Conservation (phyloP, 2,888 invertebrate species). For the Ormyrus labotus region DNA sequence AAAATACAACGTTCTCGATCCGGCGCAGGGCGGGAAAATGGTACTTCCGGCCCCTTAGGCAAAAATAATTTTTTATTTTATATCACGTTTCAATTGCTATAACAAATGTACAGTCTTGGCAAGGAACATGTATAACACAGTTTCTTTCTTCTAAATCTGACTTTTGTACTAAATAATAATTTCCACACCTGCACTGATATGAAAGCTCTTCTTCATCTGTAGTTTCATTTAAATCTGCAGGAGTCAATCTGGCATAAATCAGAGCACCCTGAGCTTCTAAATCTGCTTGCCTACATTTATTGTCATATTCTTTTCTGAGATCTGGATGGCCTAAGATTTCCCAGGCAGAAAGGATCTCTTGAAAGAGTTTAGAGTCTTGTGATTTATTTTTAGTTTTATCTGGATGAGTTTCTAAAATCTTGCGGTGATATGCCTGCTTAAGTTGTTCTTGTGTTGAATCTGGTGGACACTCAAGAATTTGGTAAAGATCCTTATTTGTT, state of each 20-base stretch:
- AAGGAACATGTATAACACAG: slow-evolving; percentile 72
- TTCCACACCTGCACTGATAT: slow-evolving; percentile 85
- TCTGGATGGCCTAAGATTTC: slow-evolving; percentile 80
- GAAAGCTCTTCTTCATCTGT: slow-evolving; percentile 72
- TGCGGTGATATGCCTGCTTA: slow-evolving; percentile 80
- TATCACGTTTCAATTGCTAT: slow-evolving; percentile 77
- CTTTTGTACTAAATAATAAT: slow-evolving; percentile 77
- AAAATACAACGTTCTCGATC: too few species aligned
- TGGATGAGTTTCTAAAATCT: slow-evolving; percentile 80
- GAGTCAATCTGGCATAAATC: slow-evolving; percentile 79
- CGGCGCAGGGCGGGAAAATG: too few species aligned
- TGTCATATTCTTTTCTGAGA: slow-evolving; percentile 82
- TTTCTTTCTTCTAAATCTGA: slow-evolving; percentile 69
- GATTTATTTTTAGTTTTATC: slow-evolving; percentile 77
- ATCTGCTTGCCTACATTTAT: slow-evolving; percentile 79
- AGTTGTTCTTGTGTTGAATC: slow-evolving; percentile 79
- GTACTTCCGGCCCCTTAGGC: too few species aligned
- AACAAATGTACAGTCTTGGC: slow-evolving; percentile 86
- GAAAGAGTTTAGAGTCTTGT: slow-evolving; percentile 72
- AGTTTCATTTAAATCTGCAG: slow-evolving; percentile 77
- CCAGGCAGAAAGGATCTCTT: slow-evolving; percentile 84
- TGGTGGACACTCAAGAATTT: slow-evolving; percentile 78
- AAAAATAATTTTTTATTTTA: slow-evolving; percentile 4
- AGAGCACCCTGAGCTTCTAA: slow-evolving; percentile 78
- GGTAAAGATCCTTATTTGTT: slow-evolving; percentile 71